Evolutionary conservation across 2,113 vertebrate species (phyloP), one percentile per base, ranked within the genome.

Genomic region (Thermophis baileyi): DNA sequence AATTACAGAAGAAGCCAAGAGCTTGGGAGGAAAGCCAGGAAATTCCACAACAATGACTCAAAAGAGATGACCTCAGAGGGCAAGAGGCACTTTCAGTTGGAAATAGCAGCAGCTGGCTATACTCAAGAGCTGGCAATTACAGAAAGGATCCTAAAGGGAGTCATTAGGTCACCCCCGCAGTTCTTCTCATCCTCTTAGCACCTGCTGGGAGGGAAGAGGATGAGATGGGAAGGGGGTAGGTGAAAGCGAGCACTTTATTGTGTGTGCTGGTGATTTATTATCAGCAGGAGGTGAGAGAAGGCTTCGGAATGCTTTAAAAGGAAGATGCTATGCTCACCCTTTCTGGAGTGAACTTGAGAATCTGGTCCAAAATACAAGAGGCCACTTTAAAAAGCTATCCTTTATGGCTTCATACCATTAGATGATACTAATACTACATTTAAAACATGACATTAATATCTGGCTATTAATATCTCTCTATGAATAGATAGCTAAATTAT

Each of bases 11-110:
- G 81, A 90, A 87, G 69, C 89, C 55, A 49, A 90, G 10, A 51
- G 81, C 47, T 87, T 90, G 81, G 92, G 74, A 93, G n/a, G 7
- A 3, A 93, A 50, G 89, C 92, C 92, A 93, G 81, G 60, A 90
- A 89, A 90, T 93, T 90, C 92, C 92, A 24, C 74, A 63, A 85
- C 81, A 90, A 63, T 93, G 89, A 93, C 46, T 93, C 81, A 27
- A 20, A 86, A 93, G 55, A 90, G 54, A 93, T 93, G 89, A 93
- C 81, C 92, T 93, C 92, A 93, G 92, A 93, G 54, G n/a, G 60
- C 92, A 93, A 93, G 81, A 90, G 81, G 92, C 85, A 25, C 81
- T 86, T 89, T 93, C 92, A 90, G 89, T 93, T 85, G 44, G 30
- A 54, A 60, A 40, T 14, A 8, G 89, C n/a, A 63, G 54, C 92